Base-by-base conservation (phyloP, 2,888 invertebrate species). In the Volucella zonaria region DNA sequence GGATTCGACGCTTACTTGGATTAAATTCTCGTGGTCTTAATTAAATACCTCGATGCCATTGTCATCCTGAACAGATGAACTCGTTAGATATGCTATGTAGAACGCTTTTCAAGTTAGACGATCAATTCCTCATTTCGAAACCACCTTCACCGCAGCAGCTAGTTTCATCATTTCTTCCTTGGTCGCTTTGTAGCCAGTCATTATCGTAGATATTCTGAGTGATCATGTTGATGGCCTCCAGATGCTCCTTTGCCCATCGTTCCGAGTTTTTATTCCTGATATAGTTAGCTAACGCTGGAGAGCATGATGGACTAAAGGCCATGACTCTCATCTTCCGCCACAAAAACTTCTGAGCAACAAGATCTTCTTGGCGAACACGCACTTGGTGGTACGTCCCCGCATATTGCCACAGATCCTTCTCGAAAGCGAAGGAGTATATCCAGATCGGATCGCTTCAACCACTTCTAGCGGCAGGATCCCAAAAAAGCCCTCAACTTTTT, bases 401-500 rank as follows among this genome's bases (percentile, higher is more conserved):
- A 18, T 1, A 18, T 1, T 18, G 2, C 1, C 18, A 18, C 18
- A 18, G 18, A 18, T 18, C 18, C 2, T 18, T 18, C 2, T 18
- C 2, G 18, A 18, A 18, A 18, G 18, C 18, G 18, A 18, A 18
- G 2, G 18, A 18, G 18, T 2, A 18, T 2, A 18, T 18, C 18
- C 18, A 18, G 18, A 18, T 18, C 18, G 18, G 18, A 2, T 18
- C 18, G 18, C 18, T 18, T 18, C 2, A 18, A 2, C 18, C 1
- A 18, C 2, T 18, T 18, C 1, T 18, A 2, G 18, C 18, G 2
- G 18, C 2, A 18, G 18, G 1, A 18, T 58, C 61, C 56, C 56
- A 66, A 49, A 82, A 81, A 2, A 85, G 70, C 10, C 77, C 31
- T 1, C 58, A 61, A 66, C 78, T 81, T 78, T 68, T 43, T 83